These are phyloP conservation scores for Drosophila mayri DNA, from an alignment of 1,140 invertebrate species.

Conservation along the genomic window DNA sequence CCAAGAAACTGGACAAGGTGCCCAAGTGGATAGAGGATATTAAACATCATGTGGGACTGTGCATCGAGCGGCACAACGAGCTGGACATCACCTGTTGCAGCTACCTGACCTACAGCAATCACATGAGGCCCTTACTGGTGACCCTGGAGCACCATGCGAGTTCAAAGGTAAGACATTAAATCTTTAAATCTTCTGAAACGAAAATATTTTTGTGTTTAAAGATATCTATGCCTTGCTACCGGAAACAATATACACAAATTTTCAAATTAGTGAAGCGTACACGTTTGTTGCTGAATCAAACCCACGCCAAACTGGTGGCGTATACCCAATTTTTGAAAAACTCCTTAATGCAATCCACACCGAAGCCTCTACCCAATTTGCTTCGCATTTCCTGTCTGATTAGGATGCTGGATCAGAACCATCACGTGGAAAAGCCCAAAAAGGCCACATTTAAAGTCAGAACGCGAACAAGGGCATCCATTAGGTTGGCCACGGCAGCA, in stretches of 20 bases:
- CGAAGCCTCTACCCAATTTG: not conserved
- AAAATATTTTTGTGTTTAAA: not conserved
- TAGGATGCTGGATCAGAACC: not conserved
- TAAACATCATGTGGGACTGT: constrained; percentile 6
- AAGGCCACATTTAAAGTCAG: not conserved
- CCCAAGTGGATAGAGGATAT: constrained; percentile 10
- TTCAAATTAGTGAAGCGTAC: not conserved
- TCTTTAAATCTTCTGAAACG: no score
- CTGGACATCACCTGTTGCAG: not conserved
- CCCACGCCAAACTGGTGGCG: not conserved
- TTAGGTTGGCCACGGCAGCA: not conserved
- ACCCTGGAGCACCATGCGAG: not conserved
- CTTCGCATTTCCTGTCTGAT: not conserved
- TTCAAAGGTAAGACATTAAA: not conserved
- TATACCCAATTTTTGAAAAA: not conserved
- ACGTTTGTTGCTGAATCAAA: not conserved
- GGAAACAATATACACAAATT: not conserved
- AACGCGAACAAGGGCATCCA: no score
- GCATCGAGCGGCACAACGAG: constrained; percentile 24
- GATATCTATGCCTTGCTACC: not conserved
- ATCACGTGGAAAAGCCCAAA: not conserved
- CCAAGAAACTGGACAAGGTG: not conserved
- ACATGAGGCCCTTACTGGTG: not conserved
- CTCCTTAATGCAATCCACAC: not conserved
- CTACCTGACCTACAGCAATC: constrained; percentile 5